These are phyloP conservation scores for Orthosia gothica DNA, from an alignment of 2,888 invertebrate species.

Conservation along the genomic window DNA sequence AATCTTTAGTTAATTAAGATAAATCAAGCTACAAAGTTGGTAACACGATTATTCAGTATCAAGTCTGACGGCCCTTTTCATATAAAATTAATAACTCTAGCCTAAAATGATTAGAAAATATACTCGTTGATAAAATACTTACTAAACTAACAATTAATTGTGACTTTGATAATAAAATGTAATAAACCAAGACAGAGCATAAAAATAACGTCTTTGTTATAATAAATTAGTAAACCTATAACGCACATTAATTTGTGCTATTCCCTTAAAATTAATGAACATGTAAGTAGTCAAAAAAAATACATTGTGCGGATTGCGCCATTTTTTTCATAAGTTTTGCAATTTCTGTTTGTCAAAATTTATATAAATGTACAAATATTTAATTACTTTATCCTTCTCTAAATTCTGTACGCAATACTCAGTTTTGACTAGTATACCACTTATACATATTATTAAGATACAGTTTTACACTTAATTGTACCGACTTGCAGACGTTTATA, in stretches of 20 bases:
- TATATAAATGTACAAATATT: slow-evolving; percentile 25
- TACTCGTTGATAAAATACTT: slow-evolving; percentile 32
- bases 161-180: slow-evolving; percentile 20
- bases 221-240: neutral
- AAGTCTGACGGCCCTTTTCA: slow-evolving; percentile 20
- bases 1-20: slow-evolving; percentile 27
- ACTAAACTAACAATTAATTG: slow-evolving; percentile 20
- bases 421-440: slow-evolving; percentile 55
- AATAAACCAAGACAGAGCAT: neutral
- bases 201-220: slow-evolving; percentile 12
- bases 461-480: slow-evolving; percentile 36
- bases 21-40: slow-evolving; percentile 37
- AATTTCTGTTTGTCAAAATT: neutral
- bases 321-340: neutral
- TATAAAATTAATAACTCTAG: slow-evolving; percentile 10
- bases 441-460: slow-evolving; percentile 22
- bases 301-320: slow-evolving; percentile 5
- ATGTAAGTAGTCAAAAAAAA: neutral
- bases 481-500: slow-evolving; percentile 49
- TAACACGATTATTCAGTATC: slow-evolving; percentile 30
- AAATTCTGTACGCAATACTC: slow-evolving; percentile 32
- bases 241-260: slow-evolving; percentile 14
- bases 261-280: neutral
- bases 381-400: slow-evolving; percentile 7
- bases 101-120: slow-evolving; percentile 29